Base-by-base conservation (phyloP, 2,888 invertebrate genomes). In the Marronus borbonicus region DNA sequence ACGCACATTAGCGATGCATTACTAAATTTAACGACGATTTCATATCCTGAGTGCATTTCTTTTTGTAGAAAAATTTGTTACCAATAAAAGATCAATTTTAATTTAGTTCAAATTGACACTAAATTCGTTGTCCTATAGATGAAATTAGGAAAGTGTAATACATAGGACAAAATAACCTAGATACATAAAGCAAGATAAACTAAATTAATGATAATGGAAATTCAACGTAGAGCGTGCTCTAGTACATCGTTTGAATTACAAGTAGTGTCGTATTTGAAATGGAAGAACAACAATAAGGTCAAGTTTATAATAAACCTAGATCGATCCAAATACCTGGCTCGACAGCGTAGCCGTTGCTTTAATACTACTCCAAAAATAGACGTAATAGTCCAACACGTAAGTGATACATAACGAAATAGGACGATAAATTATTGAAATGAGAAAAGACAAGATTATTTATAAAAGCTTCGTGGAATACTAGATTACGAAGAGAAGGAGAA, bases 221-320 rank as follows among this genome's bases (percentile, higher is more conserved):
- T 58, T 72, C 72, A 72, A 39, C 24, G 14, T 24, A 14, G 20
- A 60, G 24, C 14, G 52, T 70, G 70, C 44, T 74, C 44, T 58
- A 39, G 17, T 55, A 55, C 60, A 31, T 12, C 36, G 14, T 36
- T 20, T 60, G 72, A 74, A 74, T 74, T 74, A 74, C 60, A 74
- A 74, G 60, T 68, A 68, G 24, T 68, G 31, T 49, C 68, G 28
- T 68, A 65, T 44, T 17, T 58, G 20, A 58, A 58, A 52, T 68
- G 31, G 20, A 68, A 5, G 17, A 10, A 12, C 60, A 74, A 44
- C 60, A 74, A 60, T 74, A 74, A 74, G 72, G 72, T 74, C 72
- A 60, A 60, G 60, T 74, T 74, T 74, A 60, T 74, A 74, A 74
- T 60, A 60, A 60, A 74, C 72, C 72, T 44, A 74, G 72, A 74